phyloP scores from a whole-genome alignment of 2,797 vertebrate genomes.

The Amphiprion clarkii region DNA sequence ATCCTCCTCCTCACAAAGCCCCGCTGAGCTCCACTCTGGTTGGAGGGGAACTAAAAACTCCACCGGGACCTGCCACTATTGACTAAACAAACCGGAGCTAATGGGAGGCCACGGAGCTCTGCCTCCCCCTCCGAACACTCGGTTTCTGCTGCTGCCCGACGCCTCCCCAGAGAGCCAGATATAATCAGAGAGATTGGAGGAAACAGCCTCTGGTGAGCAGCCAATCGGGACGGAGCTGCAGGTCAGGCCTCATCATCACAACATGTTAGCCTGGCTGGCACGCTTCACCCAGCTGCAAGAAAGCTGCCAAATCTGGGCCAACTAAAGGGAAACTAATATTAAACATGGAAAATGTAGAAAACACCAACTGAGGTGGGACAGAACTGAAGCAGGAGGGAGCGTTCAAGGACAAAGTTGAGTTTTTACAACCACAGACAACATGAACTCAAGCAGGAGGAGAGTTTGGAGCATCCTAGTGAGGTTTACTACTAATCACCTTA shows the following conservation, averaged over 20 bases:
- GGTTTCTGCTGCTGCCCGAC: slow-evolving; percentile 12
- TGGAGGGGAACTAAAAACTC: slow-evolving; percentile 77
- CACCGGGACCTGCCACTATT: slow-evolving; percentile 81
- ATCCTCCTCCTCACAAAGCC: slow-evolving; percentile 54
- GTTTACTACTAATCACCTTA: no score
- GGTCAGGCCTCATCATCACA: slow-evolving; percentile 81
- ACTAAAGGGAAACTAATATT: no score
- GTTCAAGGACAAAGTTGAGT: no score
- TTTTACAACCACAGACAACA: no score
- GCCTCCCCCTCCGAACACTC: slow-evolving; percentile 17
- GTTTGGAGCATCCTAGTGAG: no score
- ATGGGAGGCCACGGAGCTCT: slow-evolving; percentile 75
- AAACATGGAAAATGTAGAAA: no score
- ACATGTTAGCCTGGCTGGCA: slow-evolving; percentile 69
- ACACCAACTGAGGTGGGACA: no score
- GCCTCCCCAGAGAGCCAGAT: slow-evolving; percentile 81
- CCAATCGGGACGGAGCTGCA: slow-evolving; percentile 68
- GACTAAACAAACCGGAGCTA: slow-evolving; percentile 85
- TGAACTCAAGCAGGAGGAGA: no score
- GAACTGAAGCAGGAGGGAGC: no score
- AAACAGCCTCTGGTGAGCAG: slow-evolving; percentile 62
- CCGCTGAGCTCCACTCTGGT: slow-evolving; percentile 61
- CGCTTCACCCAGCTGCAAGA: slow-evolving; percentile 29
- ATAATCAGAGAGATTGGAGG: slow-evolving; percentile 84
- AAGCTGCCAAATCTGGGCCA: no score